Evolutionary conservation across 1,140 invertebrate species (phyloP), one percentile per base, ranked within the genome.

Genomic region (Drosophila mauritiana): DNA sequence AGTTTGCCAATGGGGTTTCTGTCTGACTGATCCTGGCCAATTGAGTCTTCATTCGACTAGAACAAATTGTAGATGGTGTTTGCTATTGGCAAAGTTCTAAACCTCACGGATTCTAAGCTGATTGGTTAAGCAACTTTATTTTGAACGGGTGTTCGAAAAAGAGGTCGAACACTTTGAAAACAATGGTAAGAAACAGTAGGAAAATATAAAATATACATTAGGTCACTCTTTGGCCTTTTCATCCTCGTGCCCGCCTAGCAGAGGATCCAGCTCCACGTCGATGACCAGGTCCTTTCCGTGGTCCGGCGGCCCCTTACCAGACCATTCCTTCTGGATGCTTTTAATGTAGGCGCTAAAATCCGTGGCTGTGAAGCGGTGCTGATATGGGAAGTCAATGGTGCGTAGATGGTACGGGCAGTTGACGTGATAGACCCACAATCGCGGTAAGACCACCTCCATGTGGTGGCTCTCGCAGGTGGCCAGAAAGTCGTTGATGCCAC

Each of bases 401-500:
- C 5, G 0, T 20, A 15, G 8, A 15, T 78, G 76, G 42, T 65
- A 78, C 0, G 55, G 54, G 6, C 73, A 78, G 2, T 46, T 51
- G 13, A 17, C 3, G 15, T 78, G 55, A n/a, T 57, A 77, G 4
- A 59, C 40, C 73, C 73, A 72, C 0, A 8, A 25, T 0, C 76
- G 65, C 0, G 65, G 55, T 20, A 37, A 42, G 10, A 51, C n/a
- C 0, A 48, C n/a, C 2, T 17, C 2, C 1, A 48, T n/a, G 2
- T 12, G 0, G 8, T 65, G 25, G 4, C 20, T 7, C 2, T 4
- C 12, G 40, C 61, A 56, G 10, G 25, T 27, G 27, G 3, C 4
- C 5, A 52, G 0, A 4, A 34, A 15, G 1, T 57, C 39, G 0
- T 10, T 17, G 4, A 22, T 34, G 1, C 42, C 7, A 0, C 37